phyloP scores from a whole-genome alignment of 2,797 vertebrate species.

The Tympanoctomys barrerae region DNA sequence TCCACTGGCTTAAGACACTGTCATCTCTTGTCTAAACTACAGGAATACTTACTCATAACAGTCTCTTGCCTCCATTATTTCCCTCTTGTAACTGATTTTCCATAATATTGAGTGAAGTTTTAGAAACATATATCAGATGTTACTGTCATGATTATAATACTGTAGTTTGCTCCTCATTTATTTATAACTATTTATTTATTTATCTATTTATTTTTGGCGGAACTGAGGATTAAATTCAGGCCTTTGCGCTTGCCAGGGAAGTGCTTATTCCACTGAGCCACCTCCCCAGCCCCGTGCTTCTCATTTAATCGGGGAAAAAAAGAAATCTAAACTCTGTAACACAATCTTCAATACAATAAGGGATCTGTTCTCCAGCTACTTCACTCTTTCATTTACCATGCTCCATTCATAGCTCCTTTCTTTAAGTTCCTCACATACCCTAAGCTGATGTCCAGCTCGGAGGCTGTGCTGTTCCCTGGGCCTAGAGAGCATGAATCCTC shows the following conservation, averaged over 20 bases:
- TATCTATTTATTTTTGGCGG: too few relatives aligned
- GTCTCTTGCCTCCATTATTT: not conserved
- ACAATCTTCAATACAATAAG: not conserved
- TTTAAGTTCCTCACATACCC: not conserved
- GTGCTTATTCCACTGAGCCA: too few relatives aligned
- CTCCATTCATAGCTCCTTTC: not conserved
- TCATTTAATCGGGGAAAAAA: not conserved
- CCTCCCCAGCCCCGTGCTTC: not conserved
- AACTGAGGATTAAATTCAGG: too few relatives aligned
- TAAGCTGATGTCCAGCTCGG: not conserved
- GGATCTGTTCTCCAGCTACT: not conserved
- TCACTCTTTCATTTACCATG: not conserved
- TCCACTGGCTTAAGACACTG: not conserved
- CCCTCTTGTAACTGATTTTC: conserved; percentile 19
- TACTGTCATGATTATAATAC: not conserved
- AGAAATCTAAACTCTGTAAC: conserved; percentile 36
- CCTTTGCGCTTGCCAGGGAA: too few relatives aligned
- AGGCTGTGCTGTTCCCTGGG: not conserved
- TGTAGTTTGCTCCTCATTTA: not conserved
- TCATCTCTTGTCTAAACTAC: not conserved
- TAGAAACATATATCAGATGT: conserved; percentile 8
- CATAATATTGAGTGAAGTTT: not conserved
- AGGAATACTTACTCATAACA: not conserved
- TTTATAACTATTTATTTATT: too few relatives aligned
- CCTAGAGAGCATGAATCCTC: not conserved